phyloP scores from a whole-genome alignment of 2,888 invertebrate species.

The Hypomecis punctinalis region DNA sequence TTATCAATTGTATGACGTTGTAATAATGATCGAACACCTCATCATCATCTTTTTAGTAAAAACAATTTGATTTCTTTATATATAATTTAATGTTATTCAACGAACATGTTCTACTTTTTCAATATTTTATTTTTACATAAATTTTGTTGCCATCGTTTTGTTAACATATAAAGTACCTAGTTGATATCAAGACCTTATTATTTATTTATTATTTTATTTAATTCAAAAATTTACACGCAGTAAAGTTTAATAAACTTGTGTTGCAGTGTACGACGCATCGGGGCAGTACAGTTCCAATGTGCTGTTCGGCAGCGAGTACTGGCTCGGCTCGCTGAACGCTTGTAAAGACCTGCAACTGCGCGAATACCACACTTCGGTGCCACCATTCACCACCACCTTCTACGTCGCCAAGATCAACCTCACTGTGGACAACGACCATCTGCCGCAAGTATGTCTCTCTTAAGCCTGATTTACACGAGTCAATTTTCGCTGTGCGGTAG shows the following conservation, averaged over 20 bases:
- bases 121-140: too few species aligned
- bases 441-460: slow-evolving; percentile 69
- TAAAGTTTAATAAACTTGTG: neutral
- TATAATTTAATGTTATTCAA: too few species aligned
- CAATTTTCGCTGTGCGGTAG: too few species aligned
- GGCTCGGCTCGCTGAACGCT: slow-evolving; percentile 90
- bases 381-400: slow-evolving; percentile 86
- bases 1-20: too few species aligned
- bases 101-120: too few species aligned
- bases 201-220: too few species aligned
- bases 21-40: too few species aligned
- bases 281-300: slow-evolving; percentile 91
- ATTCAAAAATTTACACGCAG: neutral
- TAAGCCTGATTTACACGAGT: neutral
- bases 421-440: slow-evolving; percentile 79
- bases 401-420: slow-evolving; percentile 86
- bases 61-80: too few species aligned
- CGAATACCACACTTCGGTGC: slow-evolving; percentile 79
- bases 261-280: slow-evolving; percentile 91
- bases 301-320: slow-evolving; percentile 92
- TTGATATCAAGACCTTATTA: too few species aligned
- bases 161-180: too few species aligned
- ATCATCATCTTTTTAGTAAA: too few species aligned
- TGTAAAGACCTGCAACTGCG: slow-evolving; percentile 87
- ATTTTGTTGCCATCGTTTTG: too few species aligned